Percentiles rank a stretch among this genome's conserved stretches.
phyloP scores from a whole-genome alignment of 1,140 invertebrate species.

The Drosophila parvula region DNA sequence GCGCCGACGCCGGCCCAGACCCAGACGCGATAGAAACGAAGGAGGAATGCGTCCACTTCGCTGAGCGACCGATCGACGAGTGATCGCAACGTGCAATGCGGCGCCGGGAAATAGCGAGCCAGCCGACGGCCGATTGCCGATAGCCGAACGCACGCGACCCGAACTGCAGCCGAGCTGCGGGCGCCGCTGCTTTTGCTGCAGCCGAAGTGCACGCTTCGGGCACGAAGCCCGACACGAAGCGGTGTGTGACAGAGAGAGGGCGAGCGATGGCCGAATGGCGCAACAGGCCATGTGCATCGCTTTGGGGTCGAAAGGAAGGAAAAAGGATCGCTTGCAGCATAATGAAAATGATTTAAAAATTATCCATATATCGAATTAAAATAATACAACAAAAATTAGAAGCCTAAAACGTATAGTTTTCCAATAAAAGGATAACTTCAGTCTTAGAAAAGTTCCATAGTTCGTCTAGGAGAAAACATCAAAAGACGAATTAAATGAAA shows the following conservation, averaged over 20 bases:
- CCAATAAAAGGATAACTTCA: no score
- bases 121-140: neutral
- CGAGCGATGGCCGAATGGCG: neutral
- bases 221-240: conserved; percentile 3
- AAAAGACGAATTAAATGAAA: no score
- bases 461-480: no score
- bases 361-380: neutral
- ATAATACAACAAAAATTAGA: no score
- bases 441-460: no score
- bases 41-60: conserved; percentile 55
- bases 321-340: neutral
- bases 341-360: neutral
- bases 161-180: conserved; percentile 12
- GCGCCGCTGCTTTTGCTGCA: neutral
- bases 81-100: conserved; percentile 68
- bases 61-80: conserved; percentile 71
- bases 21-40: conserved; percentile 1
- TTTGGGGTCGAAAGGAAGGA: neutral
- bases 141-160: conserved; percentile 8
- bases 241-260: neutral
- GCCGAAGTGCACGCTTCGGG: conserved; percentile 2
- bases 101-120: conserved; percentile 23
- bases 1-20: conserved; percentile 3
- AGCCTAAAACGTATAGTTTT: no score
- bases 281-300: conserved; percentile 3